These are phyloP conservation scores for Scaptomyza polygonia DNA, from an alignment of 2,888 invertebrate genomes.

Conservation along the genomic window DNA sequence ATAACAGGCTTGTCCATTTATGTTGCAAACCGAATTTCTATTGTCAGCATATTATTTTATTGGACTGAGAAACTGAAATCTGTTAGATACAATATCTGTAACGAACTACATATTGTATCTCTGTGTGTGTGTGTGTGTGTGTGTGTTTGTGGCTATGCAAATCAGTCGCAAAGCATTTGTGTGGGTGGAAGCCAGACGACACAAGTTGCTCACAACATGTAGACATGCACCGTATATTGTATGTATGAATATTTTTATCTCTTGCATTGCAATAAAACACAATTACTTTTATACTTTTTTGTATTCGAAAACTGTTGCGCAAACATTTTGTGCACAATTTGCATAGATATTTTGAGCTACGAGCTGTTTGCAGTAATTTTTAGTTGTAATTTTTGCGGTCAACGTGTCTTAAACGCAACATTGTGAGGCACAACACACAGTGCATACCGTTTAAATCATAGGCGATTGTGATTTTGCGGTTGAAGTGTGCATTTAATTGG, in stretches of 20 bases:
- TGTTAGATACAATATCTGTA: slow-evolving; percentile 43
- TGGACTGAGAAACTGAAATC: slow-evolving; percentile 36
- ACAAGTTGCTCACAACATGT: slow-evolving; percentile 32
- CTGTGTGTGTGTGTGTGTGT: too few species aligned
- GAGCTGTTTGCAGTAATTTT: slow-evolving; percentile 36
- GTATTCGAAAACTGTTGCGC: slow-evolving; percentile 53
- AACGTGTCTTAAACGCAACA: slow-evolving; percentile 30
- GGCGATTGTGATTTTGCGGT: slow-evolving; percentile 48
- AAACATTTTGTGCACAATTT: slow-evolving; percentile 56
- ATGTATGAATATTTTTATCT: slow-evolving; percentile 16
- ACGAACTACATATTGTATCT: slow-evolving; percentile 23
- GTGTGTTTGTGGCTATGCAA: slow-evolving; percentile 69
- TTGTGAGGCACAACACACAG: background rate
- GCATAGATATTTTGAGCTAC: slow-evolving; percentile 46
- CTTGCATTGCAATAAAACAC: slow-evolving; percentile 67
- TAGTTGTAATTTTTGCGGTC: slow-evolving; percentile 38
- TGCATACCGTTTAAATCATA: slow-evolving; percentile 41
- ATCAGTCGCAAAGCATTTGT: slow-evolving; percentile 41
- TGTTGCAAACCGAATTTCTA: slow-evolving; percentile 27
- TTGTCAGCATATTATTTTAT: slow-evolving; percentile 39
- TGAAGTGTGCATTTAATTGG: slow-evolving; percentile 56
- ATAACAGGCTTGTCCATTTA: slow-evolving; percentile 6
- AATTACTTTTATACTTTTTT: slow-evolving; percentile 66
- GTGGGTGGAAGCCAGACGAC: slow-evolving; percentile 21
- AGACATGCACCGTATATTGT: background rate